Base-by-base conservation (phyloP, 2,797 vertebrate species). In the Argentina silus region DNA sequence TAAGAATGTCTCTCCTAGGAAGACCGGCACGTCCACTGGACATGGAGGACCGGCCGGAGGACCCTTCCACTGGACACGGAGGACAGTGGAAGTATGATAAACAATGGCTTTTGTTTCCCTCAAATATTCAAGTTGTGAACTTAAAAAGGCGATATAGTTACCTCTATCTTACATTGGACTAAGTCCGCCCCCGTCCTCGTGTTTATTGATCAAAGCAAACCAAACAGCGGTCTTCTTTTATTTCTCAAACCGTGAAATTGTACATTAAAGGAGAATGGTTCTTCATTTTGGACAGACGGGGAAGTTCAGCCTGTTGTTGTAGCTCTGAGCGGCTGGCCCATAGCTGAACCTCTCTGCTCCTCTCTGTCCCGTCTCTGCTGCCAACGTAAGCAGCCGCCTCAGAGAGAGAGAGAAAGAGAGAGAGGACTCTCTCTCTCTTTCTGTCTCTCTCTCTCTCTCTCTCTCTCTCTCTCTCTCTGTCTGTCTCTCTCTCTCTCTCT, bases 311-410 rank as follows among this genome's bases (percentile, higher is more conserved):
- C 21, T 23, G 27, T 36, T 36, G 27, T 36, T 27, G 59, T 27
- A 12, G 57, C 57, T 23, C 27, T 73, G 17, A n/a, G n/a, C 4
- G 27, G 27, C 27, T 36, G 27, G 27, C 27, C 27, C 27, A 36
- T 36, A 75, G 45, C 9, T 51, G 45, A 70, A 44, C n/a, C 36
- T 63, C 36, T 12, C 70, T 74, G 71, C 78, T 69, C 78, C 79
- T 78, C 36, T 65, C 73, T 72, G 75, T 80, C 69, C 72, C 73
- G 47, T 2, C 62, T 61, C 4, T 73, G 12, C 74, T 83, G 89
- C 90, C 91, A 89, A 86, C 83, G 82, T 91, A 90, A 92, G 89
- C 89, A 90, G 85, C 89, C 81, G 81, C 84, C 89, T 88, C 76
- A 84, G 63, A 70, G 11, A n/a, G n/a, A n/a, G n/a, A n/a, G n/a